Percentiles rank a stretch among this genome's conserved stretches.
Evolutionary conservation across 1,140 invertebrate genomes (phyloP).

Genomic region (Coboldia fuscipes): DNA sequence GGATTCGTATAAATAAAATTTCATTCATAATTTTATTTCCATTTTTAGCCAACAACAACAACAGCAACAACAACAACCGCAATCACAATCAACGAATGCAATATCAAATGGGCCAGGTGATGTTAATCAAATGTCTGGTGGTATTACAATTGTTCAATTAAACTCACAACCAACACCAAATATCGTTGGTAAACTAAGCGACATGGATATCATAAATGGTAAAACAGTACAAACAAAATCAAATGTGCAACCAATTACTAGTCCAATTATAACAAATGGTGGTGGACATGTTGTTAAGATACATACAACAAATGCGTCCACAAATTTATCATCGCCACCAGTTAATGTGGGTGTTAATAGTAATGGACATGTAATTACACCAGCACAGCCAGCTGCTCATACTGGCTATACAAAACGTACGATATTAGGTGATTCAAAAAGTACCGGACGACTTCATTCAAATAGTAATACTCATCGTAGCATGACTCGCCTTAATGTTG

Average conservation of each 20-base stretch:
- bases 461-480: constrained; percentile 42
- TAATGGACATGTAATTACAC: constrained; percentile 9
- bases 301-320: neutral
- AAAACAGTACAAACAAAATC: constrained; percentile 5
- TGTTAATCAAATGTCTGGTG: constrained; percentile 44
- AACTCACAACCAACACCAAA: constrained; percentile 22
- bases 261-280: constrained; percentile 4
- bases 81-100: constrained; percentile 10
- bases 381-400: constrained; percentile 12
- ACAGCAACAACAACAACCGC: too few relatives aligned
- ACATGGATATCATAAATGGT: constrained; percentile 1
- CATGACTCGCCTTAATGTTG: constrained; percentile 50
- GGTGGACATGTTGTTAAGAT: constrained; percentile 4
- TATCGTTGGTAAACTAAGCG: neutral
- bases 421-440: constrained; percentile 41
- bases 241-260: constrained; percentile 3
- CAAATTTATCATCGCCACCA: neutral
- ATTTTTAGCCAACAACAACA: too few relatives aligned
- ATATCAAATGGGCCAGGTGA: constrained; percentile 14
- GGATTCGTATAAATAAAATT: neutral
- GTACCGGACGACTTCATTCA: constrained; percentile 41
- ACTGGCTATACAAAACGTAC: constrained; percentile 34
- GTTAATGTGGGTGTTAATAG: constrained; percentile 3
- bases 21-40: too few relatives aligned
- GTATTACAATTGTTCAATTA: constrained; percentile 53